Conservation (phyloP, 2,113 vertebrate species). For the Cromileptes altivelis region DNA sequence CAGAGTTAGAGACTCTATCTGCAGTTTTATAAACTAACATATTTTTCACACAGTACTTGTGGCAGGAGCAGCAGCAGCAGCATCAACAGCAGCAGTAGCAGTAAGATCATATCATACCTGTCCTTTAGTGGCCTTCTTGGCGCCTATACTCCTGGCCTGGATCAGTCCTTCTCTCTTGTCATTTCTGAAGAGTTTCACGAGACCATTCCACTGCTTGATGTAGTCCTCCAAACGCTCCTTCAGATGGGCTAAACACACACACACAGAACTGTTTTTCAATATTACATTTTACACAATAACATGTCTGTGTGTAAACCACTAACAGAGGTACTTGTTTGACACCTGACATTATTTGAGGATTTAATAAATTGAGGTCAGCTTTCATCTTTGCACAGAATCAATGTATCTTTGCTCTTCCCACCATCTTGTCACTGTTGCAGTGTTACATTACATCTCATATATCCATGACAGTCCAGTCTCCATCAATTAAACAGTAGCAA, state of each 20-base stretch:
- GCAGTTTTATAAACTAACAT: no score
- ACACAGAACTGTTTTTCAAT: neutral
- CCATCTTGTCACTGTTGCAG: neutral
- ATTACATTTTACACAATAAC: neutral
- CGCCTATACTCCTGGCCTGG: slow-evolving; percentile 97
- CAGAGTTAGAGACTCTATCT: no score
- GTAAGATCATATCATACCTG: slow-evolving; percentile 85
- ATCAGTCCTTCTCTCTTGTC: slow-evolving; percentile 98
- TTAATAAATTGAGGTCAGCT: neutral
- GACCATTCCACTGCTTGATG: slow-evolving; percentile 96
- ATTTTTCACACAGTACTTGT: neutral
- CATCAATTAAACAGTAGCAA: neutral
- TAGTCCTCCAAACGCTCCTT: slow-evolving; percentile 95
- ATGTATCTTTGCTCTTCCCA: neutral
- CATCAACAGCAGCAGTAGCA: neutral
- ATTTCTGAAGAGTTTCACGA: slow-evolving; percentile 96
- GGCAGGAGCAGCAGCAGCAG: no score
- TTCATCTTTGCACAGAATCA: neutral
- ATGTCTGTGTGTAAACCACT: neutral
- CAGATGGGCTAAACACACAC: slow-evolving; percentile 87
- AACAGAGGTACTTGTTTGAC: neutral
- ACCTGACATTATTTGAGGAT: neutral
- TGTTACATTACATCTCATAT: neutral
- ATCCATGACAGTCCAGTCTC: neutral
- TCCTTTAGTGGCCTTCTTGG: slow-evolving; percentile 93